phyloP scores from a whole-genome alignment of 2,888 invertebrate species.

The Lingula anatina region DNA sequence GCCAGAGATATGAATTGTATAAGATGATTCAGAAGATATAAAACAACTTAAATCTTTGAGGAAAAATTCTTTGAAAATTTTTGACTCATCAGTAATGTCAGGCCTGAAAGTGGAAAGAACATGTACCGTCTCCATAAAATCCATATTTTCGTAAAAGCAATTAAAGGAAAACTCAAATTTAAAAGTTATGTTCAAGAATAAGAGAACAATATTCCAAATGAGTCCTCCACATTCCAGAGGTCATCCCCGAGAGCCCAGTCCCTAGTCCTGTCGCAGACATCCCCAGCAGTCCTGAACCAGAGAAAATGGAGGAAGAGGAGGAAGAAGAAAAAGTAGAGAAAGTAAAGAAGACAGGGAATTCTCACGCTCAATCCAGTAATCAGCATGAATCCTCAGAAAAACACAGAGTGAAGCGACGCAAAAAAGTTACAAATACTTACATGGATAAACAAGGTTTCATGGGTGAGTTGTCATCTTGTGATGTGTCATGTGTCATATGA shows the following conservation, averaged over 20 bases:
- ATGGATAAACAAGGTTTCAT: conserved; percentile 49
- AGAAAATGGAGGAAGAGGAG: neutral
- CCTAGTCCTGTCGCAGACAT: too few relatives aligned
- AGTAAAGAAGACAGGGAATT: conserved; percentile 1
- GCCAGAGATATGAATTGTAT: too few relatives aligned
- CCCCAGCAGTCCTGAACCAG: neutral
- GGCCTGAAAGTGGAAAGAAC: too few relatives aligned
- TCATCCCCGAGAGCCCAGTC: conserved; percentile 1
- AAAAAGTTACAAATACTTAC: conserved; percentile 45
- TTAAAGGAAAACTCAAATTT: too few relatives aligned
- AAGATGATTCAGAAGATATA: too few relatives aligned
- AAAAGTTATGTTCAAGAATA: too few relatives aligned
- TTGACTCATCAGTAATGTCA: too few relatives aligned
- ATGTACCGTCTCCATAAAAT: too few relatives aligned
- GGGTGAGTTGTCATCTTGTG: conserved; percentile 27
- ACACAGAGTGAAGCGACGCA: conserved; percentile 8
- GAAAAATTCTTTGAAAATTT: too few relatives aligned
- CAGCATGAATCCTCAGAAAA: neutral
- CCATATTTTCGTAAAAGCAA: too few relatives aligned
- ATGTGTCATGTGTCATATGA: too few relatives aligned
- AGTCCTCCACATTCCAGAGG: neutral
- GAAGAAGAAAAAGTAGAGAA: conserved; percentile 8
- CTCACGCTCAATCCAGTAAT: neutral
- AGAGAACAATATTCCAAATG: neutral
- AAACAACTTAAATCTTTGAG: too few relatives aligned